Percentiles rank a stretch among this genome's conserved stretches.
These are phyloP conservation scores for Formica exsecta DNA, from an alignment of 1,140 invertebrate genomes.

Conservation along the genomic window DNA sequence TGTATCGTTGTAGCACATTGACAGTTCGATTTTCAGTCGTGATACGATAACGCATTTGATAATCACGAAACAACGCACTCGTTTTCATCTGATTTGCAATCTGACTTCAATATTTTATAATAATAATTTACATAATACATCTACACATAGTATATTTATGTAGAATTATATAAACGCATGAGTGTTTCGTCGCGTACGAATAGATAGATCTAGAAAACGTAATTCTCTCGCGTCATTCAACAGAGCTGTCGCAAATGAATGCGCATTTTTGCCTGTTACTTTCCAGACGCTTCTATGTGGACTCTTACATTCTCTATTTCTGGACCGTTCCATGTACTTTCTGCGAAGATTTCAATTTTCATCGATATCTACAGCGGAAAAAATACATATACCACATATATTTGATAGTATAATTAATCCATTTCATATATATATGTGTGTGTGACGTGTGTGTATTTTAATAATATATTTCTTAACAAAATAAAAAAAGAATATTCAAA, in stretches of 20 bases:
- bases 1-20: background rate
- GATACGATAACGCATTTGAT: background rate
- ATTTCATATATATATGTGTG: background rate
- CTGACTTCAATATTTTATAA: background rate
- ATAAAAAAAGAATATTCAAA: too few species aligned
- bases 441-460: background rate
- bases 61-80: background rate
- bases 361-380: background rate
- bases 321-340: background rate
- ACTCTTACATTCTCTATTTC: background rate
- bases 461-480: too few species aligned
- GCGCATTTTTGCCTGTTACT: slow-evolving; percentile 32
- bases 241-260: slow-evolving; percentile 26
- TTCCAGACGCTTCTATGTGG: slow-evolving; percentile 39
- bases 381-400: background rate
- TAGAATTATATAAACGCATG: slow-evolving; percentile 15
- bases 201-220: slow-evolving; percentile 12
- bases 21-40: background rate
- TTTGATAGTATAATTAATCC: background rate
- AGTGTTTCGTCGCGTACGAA: too few species aligned
- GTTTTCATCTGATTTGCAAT: background rate
- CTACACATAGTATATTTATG: too few species aligned
- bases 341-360: background rate
- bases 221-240: background rate
- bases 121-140: background rate